Evolutionary conservation across 2,113 vertebrate species (phyloP).

Genomic region (Mus spicilegus): DNA sequence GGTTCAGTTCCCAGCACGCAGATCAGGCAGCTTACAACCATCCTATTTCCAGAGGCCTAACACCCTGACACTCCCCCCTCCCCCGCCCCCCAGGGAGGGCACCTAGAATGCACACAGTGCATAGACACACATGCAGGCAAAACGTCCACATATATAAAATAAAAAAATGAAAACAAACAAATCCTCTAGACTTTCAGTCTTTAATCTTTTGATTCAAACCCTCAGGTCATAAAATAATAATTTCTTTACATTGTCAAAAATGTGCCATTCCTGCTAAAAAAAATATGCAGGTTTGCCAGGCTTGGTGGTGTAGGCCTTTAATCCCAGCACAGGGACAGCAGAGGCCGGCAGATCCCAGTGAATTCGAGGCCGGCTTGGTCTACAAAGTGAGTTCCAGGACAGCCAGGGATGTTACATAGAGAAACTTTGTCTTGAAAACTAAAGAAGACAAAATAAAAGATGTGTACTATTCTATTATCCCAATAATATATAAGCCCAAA

Average conservation of each 20-base stretch:
- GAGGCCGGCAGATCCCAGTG: neutral
- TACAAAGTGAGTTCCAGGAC: neutral
- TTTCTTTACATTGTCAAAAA: slow-evolving; percentile 22
- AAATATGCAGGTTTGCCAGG: neutral
- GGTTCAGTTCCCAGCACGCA: neutral
- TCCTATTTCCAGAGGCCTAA: neutral
- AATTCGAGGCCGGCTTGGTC: neutral
- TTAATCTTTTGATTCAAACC: slow-evolving; percentile 22
- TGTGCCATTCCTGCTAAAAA: neutral
- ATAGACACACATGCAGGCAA: neutral
- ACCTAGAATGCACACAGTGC: neutral
- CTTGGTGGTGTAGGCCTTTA: neutral
- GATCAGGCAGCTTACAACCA: neutral
- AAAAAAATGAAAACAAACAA: neutral
- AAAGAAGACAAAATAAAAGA: neutral
- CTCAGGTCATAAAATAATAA: slow-evolving; percentile 8
- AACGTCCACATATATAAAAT: neutral
- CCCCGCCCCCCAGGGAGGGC: neutral
- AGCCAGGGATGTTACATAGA: neutral
- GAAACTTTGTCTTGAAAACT: neutral
- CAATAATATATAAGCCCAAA: slow-evolving; percentile 3
- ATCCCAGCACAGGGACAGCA: neutral
- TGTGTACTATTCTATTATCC: neutral
- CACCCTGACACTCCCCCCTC: neutral
- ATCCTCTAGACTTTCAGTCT: too few relatives aligned